phyloP scores from a whole-genome alignment of 2,888 invertebrate genomes.

The Autographa pulchrina region DNA sequence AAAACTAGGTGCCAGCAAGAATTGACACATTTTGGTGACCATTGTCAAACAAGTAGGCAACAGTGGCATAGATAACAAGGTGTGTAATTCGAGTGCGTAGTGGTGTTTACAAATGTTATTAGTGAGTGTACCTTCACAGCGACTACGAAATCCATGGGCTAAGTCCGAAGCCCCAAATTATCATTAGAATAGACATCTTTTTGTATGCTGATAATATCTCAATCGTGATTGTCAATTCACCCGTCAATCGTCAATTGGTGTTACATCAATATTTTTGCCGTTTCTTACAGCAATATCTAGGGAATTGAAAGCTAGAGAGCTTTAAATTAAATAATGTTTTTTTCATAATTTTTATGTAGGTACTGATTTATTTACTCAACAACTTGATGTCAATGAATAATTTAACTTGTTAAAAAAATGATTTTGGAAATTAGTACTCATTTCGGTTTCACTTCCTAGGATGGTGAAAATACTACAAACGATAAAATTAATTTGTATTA shows the following conservation, averaged over 20 bases:
- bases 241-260: neutral
- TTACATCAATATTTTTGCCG: neutral
- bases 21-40: neutral
- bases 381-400: too few relatives aligned
- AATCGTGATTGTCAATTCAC: neutral
- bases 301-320: neutral
- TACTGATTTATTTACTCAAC: neutral
- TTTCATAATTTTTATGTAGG: neutral
- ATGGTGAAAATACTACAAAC: conserved; percentile 31
- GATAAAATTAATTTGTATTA: conserved; percentile 50
- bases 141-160: neutral
- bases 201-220: conserved; percentile 3
- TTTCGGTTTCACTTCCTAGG: conserved; percentile 45
- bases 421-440: conserved; percentile 33
- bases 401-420: too few relatives aligned
- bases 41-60: conserved; percentile 1
- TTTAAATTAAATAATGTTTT: too few relatives aligned
- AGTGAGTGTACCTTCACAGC: conserved; percentile 4
- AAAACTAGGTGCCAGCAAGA: neutral
- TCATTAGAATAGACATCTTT: conserved; percentile 4
- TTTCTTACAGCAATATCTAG: neutral
- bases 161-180: neutral
- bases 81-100: conserved; percentile 8
- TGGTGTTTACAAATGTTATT: conserved; percentile 33
- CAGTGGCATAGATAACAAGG: conserved; percentile 25